Base-by-base conservation (phyloP, 2,113 vertebrate genomes). In the Ailurus styani region DNA sequence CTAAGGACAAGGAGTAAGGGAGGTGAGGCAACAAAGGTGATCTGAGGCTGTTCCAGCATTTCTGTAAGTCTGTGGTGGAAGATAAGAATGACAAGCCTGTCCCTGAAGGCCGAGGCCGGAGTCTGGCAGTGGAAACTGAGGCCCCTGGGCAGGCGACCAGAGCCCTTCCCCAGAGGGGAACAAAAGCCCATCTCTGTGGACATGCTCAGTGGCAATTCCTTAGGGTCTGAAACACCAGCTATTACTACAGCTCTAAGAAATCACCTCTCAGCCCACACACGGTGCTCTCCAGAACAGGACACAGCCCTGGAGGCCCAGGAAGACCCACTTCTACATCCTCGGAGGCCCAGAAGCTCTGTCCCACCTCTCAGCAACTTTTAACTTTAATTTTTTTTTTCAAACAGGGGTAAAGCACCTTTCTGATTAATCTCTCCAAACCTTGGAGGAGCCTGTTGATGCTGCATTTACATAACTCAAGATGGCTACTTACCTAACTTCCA, bases 281-380 rank as follows among this genome's bases (percentile, higher is more conserved):
- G 14, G 31, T 25, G 18, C 34, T 50, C 45, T 27, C 42, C 23
- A 27, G 9, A 23, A 31, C 1, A 6, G 34, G 40, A 55, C 55
- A 37, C 42, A 77, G n/a, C 42, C 21, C 4, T 18, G 31, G 40
- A n/a, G 87, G 40, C 14, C 15, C 1, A 47, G 40, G 29, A 75
- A 31, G 70, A 78, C 31, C 40, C 72, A 20, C 29, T 27, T 1
- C 8, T 27, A 6, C 0, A 0, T 45, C 70, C 50, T 54, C 5
- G 4, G 3, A 77, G 15, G 25, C 55, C 55, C 14, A 27, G 42
- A 47, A 81, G 14, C 2, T n/a, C 45, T 13, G 3, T 62, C 31
- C 31, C 31, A 47, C 42, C 31, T 62, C 42, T 78, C 55, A 29
- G 34, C 42, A 50, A 20, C 14, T 47, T 75, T 29, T 50, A 57